These are phyloP conservation scores for Lampris megalopsis DNA, from an alignment of 2,113 vertebrate genomes.

Conservation along the genomic window DNA sequence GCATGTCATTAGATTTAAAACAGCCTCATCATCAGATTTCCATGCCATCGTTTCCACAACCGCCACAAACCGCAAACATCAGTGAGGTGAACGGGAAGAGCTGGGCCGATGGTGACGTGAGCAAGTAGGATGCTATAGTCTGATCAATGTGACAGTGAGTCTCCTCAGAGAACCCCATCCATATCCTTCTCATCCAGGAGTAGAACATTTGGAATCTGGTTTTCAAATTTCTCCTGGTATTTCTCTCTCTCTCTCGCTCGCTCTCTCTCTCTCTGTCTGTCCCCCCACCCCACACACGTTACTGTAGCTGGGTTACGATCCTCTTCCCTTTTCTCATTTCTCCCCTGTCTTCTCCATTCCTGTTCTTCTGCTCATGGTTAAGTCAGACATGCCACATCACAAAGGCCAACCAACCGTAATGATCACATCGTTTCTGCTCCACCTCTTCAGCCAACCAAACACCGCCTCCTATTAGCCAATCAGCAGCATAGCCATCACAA, in stretches of 20 bases:
- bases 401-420: constrained; percentile 42
- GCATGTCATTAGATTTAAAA: constrained; percentile 22
- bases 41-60: constrained; percentile 28
- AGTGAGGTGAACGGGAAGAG: constrained; percentile 38
- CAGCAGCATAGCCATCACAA: constrained; percentile 2
- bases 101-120: constrained; percentile 23
- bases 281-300: constrained; percentile 10
- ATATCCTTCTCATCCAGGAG: constrained; percentile 50
- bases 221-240: no score
- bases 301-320: not conserved
- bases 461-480: constrained; percentile 26
- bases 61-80: not conserved
- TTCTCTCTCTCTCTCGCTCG: not conserved
- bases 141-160: constrained; percentile 78
- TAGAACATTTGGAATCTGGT: no score
- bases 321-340: constrained; percentile 21
- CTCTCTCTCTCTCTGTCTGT: constrained; percentile 18
- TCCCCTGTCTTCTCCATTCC: not conserved
- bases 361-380: not conserved
- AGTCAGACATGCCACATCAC: constrained; percentile 20
- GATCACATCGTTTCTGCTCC: constrained; percentile 43
- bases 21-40: constrained; percentile 11
- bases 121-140: constrained; percentile 64
- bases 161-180: constrained; percentile 47
- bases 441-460: constrained; percentile 21